Evolutionary conservation across 2,888 invertebrate species (phyloP), one percentile per base, ranked within the genome.

Genomic region (Diabrotica balteata): DNA sequence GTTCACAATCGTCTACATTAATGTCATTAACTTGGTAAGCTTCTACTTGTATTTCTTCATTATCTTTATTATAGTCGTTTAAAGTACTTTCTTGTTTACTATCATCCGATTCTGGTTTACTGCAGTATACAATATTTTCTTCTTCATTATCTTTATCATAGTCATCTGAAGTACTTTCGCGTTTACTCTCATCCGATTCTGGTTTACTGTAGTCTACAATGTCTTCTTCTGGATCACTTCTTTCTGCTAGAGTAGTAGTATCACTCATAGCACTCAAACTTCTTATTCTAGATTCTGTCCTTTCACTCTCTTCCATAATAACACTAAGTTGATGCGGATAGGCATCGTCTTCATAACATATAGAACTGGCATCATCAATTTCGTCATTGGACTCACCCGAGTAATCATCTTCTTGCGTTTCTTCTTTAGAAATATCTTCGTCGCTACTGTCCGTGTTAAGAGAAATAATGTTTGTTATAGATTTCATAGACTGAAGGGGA

Each of bases 261-360:
- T 80, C 80, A 68, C 79, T 80, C 8, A 76, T 54, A 11, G 80
- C 80, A 70, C 85, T 85, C 7, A 79, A 73, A 66, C 81, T 80
- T 65, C 83, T 73, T 71, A 73, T 52, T 62, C 82, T 81, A 43
- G 81, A 82, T 59, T 83, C 82, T 32, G 80, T 84, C 72, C 79
- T 81, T 73, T 89, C 89, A 64, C 86, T 87, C 74, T 89, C 89
- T 78, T 90, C 90, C 75, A 85, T 87, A 62, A 90, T 90, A 0
- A 89, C 85, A 76, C 89, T 89, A 7, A 89, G 78, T 61, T 87
- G 85, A 78, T 87, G 86, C 7, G 86, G 85, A 52, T 84, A 79
- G 50, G 77, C 76, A 47, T 81, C 80, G 43, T 81, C 81, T 64
- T 77, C 81, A 45, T 71, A 72, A 7, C 69, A 72, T 17, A 74